A percentile compares a stretch with the other conserved stretches of the same genome.
These are phyloP conservation scores for Archaeoteleia sp. DNA, from an alignment of 2,888 invertebrate species.

Conservation along the genomic window DNA sequence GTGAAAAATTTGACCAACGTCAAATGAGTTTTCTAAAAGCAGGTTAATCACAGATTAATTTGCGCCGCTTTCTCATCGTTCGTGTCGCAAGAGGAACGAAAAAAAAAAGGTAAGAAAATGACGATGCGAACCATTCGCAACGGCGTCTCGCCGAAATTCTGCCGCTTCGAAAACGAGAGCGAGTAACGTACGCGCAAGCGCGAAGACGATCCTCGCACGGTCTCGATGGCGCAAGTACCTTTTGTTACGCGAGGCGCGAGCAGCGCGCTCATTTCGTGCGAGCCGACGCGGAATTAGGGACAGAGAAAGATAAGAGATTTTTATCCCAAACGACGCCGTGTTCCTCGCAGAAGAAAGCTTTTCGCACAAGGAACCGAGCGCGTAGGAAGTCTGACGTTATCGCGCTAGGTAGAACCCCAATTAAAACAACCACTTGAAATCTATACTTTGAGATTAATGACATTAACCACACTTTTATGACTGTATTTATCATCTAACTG, in stretches of 20 bases:
- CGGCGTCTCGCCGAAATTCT: neutral
- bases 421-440: too few relatives aligned
- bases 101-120: too few relatives aligned
- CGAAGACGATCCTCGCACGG: constrained; percentile 49
- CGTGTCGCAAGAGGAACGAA: too few relatives aligned
- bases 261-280: constrained; percentile 18
- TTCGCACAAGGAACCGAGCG: neutral
- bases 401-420: neutral
- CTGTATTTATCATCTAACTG: too few relatives aligned
- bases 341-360: constrained; percentile 38
- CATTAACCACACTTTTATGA: too few relatives aligned
- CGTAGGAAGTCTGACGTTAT: constrained; percentile 3
- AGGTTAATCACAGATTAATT: too few relatives aligned
- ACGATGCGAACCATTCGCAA: too few relatives aligned
- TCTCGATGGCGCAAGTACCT: constrained; percentile 41
- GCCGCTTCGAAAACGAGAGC: too few relatives aligned
- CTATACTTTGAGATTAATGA: neutral
- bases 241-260: constrained; percentile 35
- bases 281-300: constrained; percentile 20
- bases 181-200: too few relatives aligned
- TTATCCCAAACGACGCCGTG: constrained; percentile 30
- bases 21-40: too few relatives aligned
- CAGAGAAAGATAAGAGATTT: constrained; percentile 38
- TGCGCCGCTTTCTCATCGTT: too few relatives aligned
- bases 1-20: too few relatives aligned